Percentiles rank a stretch among this genome's conserved stretches.
Conservation (phyloP, 2,797 vertebrate genomes). For the Sebastes matsubarae region DNA sequence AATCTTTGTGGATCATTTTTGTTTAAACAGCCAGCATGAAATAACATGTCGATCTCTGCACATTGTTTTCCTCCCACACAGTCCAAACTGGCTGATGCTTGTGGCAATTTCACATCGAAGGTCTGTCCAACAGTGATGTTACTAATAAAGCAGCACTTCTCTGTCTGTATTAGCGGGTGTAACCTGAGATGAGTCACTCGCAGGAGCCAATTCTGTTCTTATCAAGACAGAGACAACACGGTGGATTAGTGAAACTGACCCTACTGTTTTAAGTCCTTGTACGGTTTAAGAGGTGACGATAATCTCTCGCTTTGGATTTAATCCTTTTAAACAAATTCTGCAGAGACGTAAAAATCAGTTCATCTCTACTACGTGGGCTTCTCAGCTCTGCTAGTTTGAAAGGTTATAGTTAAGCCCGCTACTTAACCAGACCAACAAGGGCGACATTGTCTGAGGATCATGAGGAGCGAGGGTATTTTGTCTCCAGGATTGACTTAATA, state of each 20-base stretch:
- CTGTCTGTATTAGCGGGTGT: slow-evolving; percentile 8
- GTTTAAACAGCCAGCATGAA: slow-evolving; percentile 10
- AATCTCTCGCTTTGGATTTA: slow-evolving; percentile 56
- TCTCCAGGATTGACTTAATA: slow-evolving; percentile 47
- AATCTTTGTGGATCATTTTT: slow-evolving; percentile 20
- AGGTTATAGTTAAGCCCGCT: slow-evolving; percentile 31
- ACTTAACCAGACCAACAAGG: slow-evolving; percentile 46
- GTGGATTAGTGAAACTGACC: slow-evolving; percentile 45
- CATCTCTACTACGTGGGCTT: background rate
- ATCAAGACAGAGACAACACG: slow-evolving; percentile 32
- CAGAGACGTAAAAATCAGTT: slow-evolving; percentile 5
- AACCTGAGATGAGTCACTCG: slow-evolving; percentile 37
- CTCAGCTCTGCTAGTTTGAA: slow-evolving; percentile 6
- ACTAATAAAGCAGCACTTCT: slow-evolving; percentile 2
- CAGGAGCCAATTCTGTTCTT: slow-evolving; percentile 42
- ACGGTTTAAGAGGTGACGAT: slow-evolving; percentile 54
- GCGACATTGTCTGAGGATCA: slow-evolving; percentile 55
- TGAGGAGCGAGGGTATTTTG: slow-evolving; percentile 48
- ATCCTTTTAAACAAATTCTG: slow-evolving; percentile 59
- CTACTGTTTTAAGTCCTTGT: slow-evolving; percentile 39
- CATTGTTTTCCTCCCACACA: background rate
- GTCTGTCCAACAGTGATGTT: slow-evolving; percentile 25
- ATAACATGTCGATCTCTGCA: slow-evolving; percentile 7
- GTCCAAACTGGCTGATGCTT: slow-evolving; percentile 18
- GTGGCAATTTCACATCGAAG: slow-evolving; percentile 15